A percentile compares a stretch with the other conserved stretches of the same genome.
These are phyloP conservation scores for Stichopus chloronotus DNA, from an alignment of 35 echinoderm and acorn worm genomes.

Conservation along the genomic window DNA sequence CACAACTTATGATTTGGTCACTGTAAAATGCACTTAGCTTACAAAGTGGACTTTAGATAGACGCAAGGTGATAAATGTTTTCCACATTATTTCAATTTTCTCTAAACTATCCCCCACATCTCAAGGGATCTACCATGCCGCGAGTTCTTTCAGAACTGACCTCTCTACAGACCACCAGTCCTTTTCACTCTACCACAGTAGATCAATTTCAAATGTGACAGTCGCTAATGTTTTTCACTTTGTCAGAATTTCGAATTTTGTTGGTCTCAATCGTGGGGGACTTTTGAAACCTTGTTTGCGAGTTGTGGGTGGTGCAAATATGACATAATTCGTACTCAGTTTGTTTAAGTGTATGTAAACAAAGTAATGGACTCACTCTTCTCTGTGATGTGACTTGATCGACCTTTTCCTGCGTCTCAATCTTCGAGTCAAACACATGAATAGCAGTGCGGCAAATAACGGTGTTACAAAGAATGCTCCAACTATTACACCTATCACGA, in stretches of 20 bases:
- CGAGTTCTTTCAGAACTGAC: too few relatives aligned
- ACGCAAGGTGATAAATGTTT: not conserved
- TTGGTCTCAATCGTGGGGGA: too few relatives aligned
- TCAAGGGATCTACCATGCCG: not conserved
- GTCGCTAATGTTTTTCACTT: too few relatives aligned
- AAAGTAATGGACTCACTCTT: slow-evolving; percentile 2
- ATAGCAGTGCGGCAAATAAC: not conserved
- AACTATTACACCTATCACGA: not conserved
- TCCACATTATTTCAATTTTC: too few relatives aligned
- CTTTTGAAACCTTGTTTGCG: too few relatives aligned
- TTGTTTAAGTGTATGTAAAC: not conserved
- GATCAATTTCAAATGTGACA: too few relatives aligned
- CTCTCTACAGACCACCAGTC: too few relatives aligned
- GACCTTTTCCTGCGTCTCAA: slow-evolving; percentile 18
- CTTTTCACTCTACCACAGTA: too few relatives aligned
- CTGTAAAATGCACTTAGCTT: not conserved
- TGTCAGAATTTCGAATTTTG: too few relatives aligned
- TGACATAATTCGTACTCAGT: too few relatives aligned
- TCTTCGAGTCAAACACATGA: slow-evolving; percentile 13
- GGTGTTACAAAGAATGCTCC: slow-evolving; percentile 9
- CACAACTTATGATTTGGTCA: not conserved
- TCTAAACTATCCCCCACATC: not conserved
- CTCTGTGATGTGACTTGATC: not conserved
- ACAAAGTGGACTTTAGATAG: not conserved
- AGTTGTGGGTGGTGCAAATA: too few relatives aligned